Conservation (phyloP, 2,113 vertebrate genomes). For the Mastomys natalensis region DNA sequence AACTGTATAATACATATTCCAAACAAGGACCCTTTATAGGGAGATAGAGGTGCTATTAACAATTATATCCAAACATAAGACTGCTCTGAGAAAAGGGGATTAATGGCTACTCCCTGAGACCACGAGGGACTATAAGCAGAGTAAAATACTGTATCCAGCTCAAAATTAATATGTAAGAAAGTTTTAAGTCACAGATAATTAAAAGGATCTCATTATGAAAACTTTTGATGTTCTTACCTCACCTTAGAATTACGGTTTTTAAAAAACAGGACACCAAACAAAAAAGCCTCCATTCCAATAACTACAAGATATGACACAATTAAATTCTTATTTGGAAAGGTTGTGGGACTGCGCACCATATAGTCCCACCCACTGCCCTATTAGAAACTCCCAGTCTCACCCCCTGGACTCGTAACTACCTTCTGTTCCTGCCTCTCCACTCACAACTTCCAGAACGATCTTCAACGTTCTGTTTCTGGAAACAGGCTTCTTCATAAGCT, state of each 20-base stretch:
- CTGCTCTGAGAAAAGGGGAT: neutral
- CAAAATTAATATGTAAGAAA: conserved; percentile 30
- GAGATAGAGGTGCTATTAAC: neutral
- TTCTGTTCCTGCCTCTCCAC: neutral
- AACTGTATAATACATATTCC: conserved; percentile 16
- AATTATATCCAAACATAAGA: neutral
- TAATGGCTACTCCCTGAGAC: neutral
- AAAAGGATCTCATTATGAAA: neutral
- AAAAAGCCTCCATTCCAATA: neutral
- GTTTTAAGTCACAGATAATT: conserved; percentile 50
- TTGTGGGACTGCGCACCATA: neutral
- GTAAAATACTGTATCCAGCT: neutral
- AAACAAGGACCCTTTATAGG: conserved; percentile 33
- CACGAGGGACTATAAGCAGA: neutral
- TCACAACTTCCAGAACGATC: fast-evolving
- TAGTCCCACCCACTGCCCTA: neutral
- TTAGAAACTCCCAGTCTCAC: neutral
- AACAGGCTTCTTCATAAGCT: neutral
- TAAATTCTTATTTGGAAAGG: conserved; percentile 10
- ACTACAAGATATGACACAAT: conserved; percentile 14
- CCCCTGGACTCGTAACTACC: neutral
- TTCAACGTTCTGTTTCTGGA: neutral
- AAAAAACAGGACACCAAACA: conserved; percentile 3
- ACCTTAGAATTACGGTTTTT: neutral
- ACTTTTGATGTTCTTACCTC: neutral